phyloP scores from a whole-genome alignment of 2,113 vertebrate species.

The Galemys pyrenaicus region DNA sequence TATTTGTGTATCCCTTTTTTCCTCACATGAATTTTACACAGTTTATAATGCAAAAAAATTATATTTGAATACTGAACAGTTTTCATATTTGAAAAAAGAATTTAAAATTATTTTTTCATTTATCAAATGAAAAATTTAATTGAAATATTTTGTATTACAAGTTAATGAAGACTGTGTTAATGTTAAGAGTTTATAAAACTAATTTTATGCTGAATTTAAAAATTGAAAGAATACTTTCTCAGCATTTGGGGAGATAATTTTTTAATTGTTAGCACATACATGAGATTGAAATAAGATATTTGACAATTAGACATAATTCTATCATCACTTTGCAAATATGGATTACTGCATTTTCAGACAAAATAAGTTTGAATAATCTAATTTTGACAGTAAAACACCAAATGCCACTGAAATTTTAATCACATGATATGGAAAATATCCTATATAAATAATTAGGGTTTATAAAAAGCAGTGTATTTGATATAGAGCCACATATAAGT shows the following conservation, averaged over 20 bases:
- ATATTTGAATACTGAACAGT: not conserved
- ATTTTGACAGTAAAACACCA: not conserved
- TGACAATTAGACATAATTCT: not conserved
- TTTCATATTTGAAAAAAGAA: slow-evolving; percentile 39
- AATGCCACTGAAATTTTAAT: not conserved
- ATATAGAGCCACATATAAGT: slow-evolving; percentile 61
- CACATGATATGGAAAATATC: not conserved
- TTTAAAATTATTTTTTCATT: too few species aligned
- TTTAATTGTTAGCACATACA: not conserved
- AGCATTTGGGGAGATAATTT: not conserved
- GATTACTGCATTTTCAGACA: not conserved
- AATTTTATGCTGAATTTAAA: not conserved
- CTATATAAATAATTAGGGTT: not conserved
- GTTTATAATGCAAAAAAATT: not conserved
- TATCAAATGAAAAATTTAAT: not conserved
- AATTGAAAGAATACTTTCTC: not conserved
- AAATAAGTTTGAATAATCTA: not conserved
- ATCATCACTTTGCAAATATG: not conserved
- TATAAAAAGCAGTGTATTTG: not conserved
- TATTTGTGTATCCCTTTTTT: not conserved
- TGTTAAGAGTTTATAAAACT: not conserved
- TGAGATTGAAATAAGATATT: not conserved
- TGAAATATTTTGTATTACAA: not conserved
- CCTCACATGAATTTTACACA: not conserved
- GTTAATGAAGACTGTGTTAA: not conserved